phyloP scores from a whole-genome alignment of 1,140 invertebrate species.

The Drosophila lini region DNA sequence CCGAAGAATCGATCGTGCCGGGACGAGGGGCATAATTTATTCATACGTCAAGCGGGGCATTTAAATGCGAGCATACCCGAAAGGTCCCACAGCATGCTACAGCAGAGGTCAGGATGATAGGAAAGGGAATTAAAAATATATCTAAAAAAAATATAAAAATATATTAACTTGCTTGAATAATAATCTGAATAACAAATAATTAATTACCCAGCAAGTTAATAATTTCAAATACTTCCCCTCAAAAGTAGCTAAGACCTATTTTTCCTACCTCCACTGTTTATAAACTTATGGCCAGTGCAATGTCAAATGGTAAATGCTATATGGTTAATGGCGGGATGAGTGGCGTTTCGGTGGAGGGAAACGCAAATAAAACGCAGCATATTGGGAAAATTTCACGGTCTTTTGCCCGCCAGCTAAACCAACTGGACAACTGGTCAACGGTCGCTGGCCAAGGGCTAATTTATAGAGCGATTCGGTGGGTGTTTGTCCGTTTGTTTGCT shows the following conservation, averaged over 20 bases:
- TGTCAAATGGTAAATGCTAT: slow-evolving; percentile 40
- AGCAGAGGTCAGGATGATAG: neutral
- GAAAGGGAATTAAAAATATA: neutral
- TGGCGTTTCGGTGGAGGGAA: slow-evolving; percentile 17
- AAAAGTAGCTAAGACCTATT: neutral
- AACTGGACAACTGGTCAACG: slow-evolving; percentile 61
- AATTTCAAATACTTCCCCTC: neutral
- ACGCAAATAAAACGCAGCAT: slow-evolving; percentile 67
- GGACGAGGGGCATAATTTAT: slow-evolving; percentile 59
- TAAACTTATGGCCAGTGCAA: slow-evolving; percentile 38
- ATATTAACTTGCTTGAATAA: neutral
- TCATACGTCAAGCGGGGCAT: slow-evolving; percentile 47
- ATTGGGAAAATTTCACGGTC: slow-evolving; percentile 81
- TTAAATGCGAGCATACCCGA: slow-evolving; percentile 46
- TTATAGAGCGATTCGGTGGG: slow-evolving; percentile 76
- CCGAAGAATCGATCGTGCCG: slow-evolving; percentile 51
- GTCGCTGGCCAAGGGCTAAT: slow-evolving; percentile 70
- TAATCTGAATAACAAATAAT: neutral
- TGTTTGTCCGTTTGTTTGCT: slow-evolving; percentile 61
- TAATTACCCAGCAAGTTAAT: neutral
- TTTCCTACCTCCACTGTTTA: neutral
- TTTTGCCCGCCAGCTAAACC: slow-evolving; percentile 64
- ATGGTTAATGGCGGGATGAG: slow-evolving; percentile 31
- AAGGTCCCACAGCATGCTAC: slow-evolving; percentile 12
- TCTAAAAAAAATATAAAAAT: no score